Conservation (phyloP, 2,113 vertebrate genomes). For the Pampusana beccarii region DNA sequence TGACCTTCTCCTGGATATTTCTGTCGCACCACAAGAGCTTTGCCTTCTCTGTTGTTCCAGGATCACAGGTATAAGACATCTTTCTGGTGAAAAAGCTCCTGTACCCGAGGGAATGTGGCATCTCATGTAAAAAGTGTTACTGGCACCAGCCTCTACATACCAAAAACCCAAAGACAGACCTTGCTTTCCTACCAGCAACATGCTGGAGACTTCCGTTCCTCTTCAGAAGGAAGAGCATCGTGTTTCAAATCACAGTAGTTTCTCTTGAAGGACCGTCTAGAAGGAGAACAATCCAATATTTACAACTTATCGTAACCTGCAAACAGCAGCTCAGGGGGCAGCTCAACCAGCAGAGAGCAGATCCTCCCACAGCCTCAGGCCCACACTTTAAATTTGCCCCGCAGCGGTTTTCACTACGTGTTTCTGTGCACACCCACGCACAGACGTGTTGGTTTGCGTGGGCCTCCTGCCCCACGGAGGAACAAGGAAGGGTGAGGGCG, state of each 20-base stretch:
- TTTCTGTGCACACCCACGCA: accelerated
- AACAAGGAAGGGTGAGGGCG: no score
- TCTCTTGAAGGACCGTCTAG: background rate
- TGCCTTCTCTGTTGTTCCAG: background rate
- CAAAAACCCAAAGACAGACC: background rate
- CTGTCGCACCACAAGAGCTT: background rate
- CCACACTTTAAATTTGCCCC: background rate
- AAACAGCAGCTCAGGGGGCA: accelerated
- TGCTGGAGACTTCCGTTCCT: background rate
- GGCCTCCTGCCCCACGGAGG: background rate
- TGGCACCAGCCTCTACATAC: background rate
- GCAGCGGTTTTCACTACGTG: accelerated
- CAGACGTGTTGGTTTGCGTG: no score
- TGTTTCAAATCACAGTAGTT: accelerated
- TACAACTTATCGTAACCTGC: background rate
- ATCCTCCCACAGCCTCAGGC: background rate
- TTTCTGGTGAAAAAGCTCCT: background rate
- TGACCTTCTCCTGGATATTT: background rate
- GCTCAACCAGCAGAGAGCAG: background rate
- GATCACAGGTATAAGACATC: background rate
- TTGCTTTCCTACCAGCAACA: no score
- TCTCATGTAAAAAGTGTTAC: accelerated
- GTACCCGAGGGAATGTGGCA: background rate
- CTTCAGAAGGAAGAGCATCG: background rate
- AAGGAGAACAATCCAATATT: background rate